Percentiles rank a stretch among this genome's conserved stretches.
phyloP scores from a whole-genome alignment of 2,113 vertebrate species.

The Numenius arquata region DNA sequence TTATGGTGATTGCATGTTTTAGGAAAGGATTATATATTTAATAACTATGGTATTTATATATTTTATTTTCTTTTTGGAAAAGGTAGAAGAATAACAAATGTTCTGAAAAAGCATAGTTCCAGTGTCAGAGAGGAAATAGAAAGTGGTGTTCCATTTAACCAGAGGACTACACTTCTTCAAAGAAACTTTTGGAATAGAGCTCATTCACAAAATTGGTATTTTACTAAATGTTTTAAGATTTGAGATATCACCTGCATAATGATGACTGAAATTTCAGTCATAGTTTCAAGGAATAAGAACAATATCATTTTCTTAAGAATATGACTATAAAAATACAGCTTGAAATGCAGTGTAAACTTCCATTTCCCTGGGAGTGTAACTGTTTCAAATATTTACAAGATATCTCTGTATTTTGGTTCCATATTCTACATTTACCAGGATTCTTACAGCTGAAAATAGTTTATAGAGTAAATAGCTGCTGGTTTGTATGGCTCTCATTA shows the following conservation, averaged over 20 bases:
- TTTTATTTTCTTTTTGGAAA: neutral
- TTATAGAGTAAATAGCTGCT: neutral
- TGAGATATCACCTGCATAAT: neutral
- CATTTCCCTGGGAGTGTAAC: neutral
- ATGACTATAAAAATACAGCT: neutral
- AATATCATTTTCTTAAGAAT: neutral
- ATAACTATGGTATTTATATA: neutral
- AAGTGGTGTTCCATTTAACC: neutral
- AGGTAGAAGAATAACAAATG: neutral
- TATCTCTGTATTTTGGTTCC: neutral
- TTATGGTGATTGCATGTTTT: neutral
- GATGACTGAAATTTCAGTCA: neutral
- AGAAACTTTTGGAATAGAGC: neutral
- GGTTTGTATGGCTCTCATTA: neutral
- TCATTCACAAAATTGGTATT: neutral
- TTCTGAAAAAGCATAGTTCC: neutral
- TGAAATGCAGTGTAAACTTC: neutral
- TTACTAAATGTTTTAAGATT: neutral
- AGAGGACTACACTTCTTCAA: neutral
- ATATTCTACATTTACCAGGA: neutral
- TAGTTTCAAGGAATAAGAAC: neutral
- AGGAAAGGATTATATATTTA: neutral
- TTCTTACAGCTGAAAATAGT: slow-evolving; percentile 28
- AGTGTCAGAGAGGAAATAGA: neutral
- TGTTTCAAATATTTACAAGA: neutral